Evolutionary conservation across 1,140 invertebrate genomes (phyloP).

Genomic region (Eriosoma lanigerum): DNA sequence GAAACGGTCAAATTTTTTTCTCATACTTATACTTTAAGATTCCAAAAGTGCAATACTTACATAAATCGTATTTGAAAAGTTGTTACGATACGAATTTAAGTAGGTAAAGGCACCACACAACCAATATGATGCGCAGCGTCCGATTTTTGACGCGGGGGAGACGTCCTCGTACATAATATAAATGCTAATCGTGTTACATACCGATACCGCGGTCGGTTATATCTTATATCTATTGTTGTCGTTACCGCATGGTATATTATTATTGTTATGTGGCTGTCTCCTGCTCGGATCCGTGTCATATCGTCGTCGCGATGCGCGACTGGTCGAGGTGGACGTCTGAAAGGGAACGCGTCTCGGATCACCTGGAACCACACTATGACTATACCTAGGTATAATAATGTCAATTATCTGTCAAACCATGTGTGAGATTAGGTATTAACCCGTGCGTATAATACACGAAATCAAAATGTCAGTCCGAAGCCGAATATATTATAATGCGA

Average conservation of each 20-base stretch:
- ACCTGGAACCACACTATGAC: constrained; percentile 7
- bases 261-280: too few species aligned
- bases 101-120: too few species aligned
- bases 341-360: constrained; percentile 31
- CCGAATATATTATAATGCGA: too few species aligned
- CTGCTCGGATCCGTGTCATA: not conserved
- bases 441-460: constrained; percentile 33
- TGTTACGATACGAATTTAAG: too few species aligned
- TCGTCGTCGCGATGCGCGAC: not conserved
- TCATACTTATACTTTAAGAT: too few species aligned
- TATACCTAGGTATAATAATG: not conserved
- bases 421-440: constrained; percentile 45
- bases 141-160: not conserved
- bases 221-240: too few species aligned
- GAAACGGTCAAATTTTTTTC: too few species aligned
- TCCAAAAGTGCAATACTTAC: too few species aligned
- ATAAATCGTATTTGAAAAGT: too few species aligned
- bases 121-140: too few species aligned
- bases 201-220: not conserved
- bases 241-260: too few species aligned
- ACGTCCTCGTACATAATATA: too few species aligned
- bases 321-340: not conserved
- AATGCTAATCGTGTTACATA: not conserved
- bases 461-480: not conserved
- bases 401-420: constrained; percentile 41